Evolutionary conservation across 2,797 vertebrate genomes (phyloP), one percentile per base, ranked within the genome.

Genomic region (Lophotriccus pileatus): DNA sequence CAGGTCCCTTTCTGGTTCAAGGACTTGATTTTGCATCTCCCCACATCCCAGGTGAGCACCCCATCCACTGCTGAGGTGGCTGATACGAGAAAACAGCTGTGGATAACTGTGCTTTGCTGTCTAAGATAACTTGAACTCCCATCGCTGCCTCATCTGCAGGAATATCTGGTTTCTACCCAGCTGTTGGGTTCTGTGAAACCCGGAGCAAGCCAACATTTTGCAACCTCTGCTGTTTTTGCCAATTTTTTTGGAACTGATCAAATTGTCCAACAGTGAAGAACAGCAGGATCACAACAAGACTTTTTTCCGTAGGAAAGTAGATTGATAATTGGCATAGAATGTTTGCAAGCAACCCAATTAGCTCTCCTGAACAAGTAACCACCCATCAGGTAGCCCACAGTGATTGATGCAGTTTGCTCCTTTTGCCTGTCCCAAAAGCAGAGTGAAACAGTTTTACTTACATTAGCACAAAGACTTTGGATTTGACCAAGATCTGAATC

Each of bases 261-360:
- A 58, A 50, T 7, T 39, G 15, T 55, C 84, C 37, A 53, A 25
- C n/a, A 58, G 49, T 53, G 23, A 30, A 63, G 47, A 62, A 78
- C 58, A 88, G 75, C 73, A 50, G 83, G 88, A 72, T 66, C 3
- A 0, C 76, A 55, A 0, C 73, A 55, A 52, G 75, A 28, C 23
- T 5, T 43, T 80, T 60, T 76, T 81, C 73, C 83, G 84, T 36
- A 69, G 80, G 58, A 90, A 84, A 75, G 74, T 77, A 86, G 55
- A 14, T 27, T 64, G 80, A 58, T 53, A 53, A 86, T 58, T 72
- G 84, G 80, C 92, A 81, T 4, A 11, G 20, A 3, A 2, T 68
- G 27, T 73, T 90, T 86, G 74, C 80, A 75, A 60, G 60, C 62
- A 72, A 21, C 25, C 34, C 78, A 72, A 90, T 92, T 78, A 75